Conservation (phyloP, 2,888 invertebrate species). For the Catocala fraxini region DNA sequence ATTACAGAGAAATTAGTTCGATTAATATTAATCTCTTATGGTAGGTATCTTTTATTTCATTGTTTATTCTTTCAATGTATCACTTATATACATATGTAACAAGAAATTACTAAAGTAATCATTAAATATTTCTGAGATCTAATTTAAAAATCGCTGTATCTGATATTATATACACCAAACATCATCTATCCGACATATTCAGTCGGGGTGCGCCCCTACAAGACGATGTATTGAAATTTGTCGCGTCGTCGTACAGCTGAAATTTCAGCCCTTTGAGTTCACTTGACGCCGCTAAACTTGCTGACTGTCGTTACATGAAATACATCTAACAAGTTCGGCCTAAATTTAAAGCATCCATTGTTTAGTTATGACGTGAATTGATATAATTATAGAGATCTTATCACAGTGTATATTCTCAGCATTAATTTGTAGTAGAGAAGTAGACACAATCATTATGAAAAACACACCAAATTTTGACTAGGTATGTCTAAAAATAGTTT, state of each 20-base stretch:
- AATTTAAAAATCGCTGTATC: not conserved
- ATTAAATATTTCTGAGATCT: too few relatives aligned
- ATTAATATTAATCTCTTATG: too few relatives aligned
- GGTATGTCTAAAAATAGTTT: too few relatives aligned
- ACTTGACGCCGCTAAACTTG: constrained; percentile 57
- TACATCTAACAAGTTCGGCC: constrained; percentile 36
- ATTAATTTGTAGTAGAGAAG: too few relatives aligned
- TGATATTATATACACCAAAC: constrained; percentile 49
- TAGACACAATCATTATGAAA: too few relatives aligned
- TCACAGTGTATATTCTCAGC: not conserved
- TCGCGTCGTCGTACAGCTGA: constrained; percentile 63
- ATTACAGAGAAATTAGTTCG: too few relatives aligned
- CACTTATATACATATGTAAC: too few relatives aligned
- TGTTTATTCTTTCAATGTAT: too few relatives aligned
- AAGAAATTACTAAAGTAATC: too few relatives aligned
- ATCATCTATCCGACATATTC: constrained; percentile 66
- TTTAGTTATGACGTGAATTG: constrained; percentile 31
- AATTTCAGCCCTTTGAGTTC: constrained; percentile 55
- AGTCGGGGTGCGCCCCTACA: constrained; percentile 65
- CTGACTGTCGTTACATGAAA: constrained; percentile 54
- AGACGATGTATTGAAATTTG: constrained; percentile 82
- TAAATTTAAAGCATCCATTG: constrained; percentile 39
- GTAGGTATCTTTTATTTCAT: too few relatives aligned
- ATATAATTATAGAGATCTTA: constrained; percentile 22
- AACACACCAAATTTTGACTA: too few relatives aligned